Base-by-base conservation (phyloP, 2,888 invertebrate genomes). In the Azorinus chamasolen region DNA sequence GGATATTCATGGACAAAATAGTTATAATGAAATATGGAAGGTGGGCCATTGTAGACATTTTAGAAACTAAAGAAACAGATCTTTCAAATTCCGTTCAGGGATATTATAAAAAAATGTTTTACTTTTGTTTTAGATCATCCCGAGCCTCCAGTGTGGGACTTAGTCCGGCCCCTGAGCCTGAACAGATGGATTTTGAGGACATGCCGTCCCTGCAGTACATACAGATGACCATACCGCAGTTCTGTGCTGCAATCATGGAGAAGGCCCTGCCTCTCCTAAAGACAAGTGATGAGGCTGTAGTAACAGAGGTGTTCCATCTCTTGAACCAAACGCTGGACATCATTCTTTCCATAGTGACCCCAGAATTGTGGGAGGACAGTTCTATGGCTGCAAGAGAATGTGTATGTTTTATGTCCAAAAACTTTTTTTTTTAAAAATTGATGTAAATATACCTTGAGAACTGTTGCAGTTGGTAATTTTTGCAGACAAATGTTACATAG, bases 171-270 rank as follows among this genome's bases (percentile, higher is more conserved):
- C 58, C 63, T 24, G 71, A 69, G 25, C 66, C 71, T 41, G 89
- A 89, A 43, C 87, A 88, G 57, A 83, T 87, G 22, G 90, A 92
- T 74, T 62, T 86, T 32, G 90, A 90, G 18, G 91, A 92, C 45
- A 84, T 84, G 54, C 87, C 84, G 4, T 79, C 86, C 12, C 79
- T 91, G 18, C 91, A 91, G 77, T 87, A 86, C 66, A 78, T 87
- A 39, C 92, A 92, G 86, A 85, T 92, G 80, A 88, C 91, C 10
- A 71, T 91, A 14, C 91, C 91, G 6, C 91, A 92, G 83, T 90
- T 88, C 78, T 89, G 89, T 74, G 77, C 89, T n/a, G 69, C 78
- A n/a, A 79, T 89, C 25, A 69, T 91, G 53, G 88, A 90, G 72
- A 87, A 83, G 57, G 73, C 86, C 0, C 71, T 91, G 18, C 91